Evolutionary conservation across 2,113 vertebrate species (phyloP).

Genomic region (Varanus komodoensis): DNA sequence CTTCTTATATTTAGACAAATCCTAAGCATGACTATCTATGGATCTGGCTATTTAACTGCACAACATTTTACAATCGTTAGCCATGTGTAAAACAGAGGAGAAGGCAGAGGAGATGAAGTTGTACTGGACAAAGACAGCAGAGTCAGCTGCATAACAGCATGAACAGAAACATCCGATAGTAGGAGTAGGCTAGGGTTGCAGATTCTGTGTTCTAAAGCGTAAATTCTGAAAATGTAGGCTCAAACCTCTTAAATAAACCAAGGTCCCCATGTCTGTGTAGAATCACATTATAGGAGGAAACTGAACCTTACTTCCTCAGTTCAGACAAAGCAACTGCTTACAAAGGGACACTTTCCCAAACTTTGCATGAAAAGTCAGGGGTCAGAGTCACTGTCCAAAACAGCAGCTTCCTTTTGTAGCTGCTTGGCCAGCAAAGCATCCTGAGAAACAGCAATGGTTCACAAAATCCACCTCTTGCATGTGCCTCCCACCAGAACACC

Average conservation of each 20-base stretch:
- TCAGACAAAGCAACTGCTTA: neutral
- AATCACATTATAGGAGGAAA: neutral
- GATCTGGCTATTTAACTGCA: no score
- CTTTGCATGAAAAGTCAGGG: neutral
- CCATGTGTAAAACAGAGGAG: no score
- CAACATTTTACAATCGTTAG: no score
- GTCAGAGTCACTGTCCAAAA: neutral
- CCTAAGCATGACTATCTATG: no score
- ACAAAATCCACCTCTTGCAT: neutral
- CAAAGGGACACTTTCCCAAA: neutral
- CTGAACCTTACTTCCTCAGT: neutral
- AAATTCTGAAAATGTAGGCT: neutral
- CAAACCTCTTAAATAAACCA: neutral
- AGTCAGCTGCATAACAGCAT: no score
- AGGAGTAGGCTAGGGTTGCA: no score
- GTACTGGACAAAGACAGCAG: no score
- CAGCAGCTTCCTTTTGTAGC: neutral
- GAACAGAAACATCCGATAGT: no score
- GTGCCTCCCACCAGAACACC: neutral
- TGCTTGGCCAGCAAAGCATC: neutral
- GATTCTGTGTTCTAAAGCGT: no score
- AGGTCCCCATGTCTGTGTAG: neutral
- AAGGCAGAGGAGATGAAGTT: no score
- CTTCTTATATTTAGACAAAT: no score
- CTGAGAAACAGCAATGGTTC: neutral